phyloP scores from a whole-genome alignment of 2,888 invertebrate species.

The Bedellia somnulentella region DNA sequence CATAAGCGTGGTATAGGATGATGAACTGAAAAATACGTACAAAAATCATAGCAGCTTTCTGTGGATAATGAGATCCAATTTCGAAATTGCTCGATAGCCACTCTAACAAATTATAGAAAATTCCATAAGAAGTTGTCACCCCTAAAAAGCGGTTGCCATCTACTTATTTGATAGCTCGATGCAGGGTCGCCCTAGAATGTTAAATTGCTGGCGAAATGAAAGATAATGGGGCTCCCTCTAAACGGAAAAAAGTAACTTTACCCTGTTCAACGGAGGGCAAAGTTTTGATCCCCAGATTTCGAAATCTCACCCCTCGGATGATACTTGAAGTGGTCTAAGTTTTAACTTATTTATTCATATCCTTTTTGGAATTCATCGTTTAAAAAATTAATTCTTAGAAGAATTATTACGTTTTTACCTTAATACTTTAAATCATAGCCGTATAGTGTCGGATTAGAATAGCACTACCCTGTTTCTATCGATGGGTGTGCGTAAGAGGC shows the following conservation, averaged over 20 bases:
- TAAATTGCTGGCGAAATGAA: slow-evolving; percentile 58
- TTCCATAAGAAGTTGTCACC: slow-evolving; percentile 54
- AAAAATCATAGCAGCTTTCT: too few species aligned
- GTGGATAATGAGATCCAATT: not conserved
- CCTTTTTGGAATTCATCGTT: not conserved
- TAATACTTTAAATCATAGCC: too few species aligned
- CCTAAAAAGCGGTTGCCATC: too few species aligned
- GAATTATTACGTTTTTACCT: too few species aligned
- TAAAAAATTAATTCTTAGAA: too few species aligned
- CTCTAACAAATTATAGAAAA: slow-evolving; percentile 57
- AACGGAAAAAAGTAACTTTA: slow-evolving; percentile 31
- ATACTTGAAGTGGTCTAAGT: slow-evolving; percentile 18
- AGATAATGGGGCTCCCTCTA: slow-evolving; percentile 53
- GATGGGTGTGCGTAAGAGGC: too few species aligned
- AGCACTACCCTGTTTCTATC: too few species aligned
- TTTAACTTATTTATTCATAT: slow-evolving; percentile 42
- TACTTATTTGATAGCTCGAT: slow-evolving; percentile 55
- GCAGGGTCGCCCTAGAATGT: slow-evolving; percentile 38
- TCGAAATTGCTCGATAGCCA: slow-evolving; percentile 16
- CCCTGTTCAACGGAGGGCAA: slow-evolving; percentile 31
- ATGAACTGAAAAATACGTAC: too few species aligned
- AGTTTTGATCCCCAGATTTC: slow-evolving; percentile 45
- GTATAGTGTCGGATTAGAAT: too few species aligned
- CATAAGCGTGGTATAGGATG: too few species aligned
- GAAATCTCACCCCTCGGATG: slow-evolving; percentile 32